Evolutionary conservation across 2,797 vertebrate species (phyloP).

Genomic region (Epinephelus awoara): DNA sequence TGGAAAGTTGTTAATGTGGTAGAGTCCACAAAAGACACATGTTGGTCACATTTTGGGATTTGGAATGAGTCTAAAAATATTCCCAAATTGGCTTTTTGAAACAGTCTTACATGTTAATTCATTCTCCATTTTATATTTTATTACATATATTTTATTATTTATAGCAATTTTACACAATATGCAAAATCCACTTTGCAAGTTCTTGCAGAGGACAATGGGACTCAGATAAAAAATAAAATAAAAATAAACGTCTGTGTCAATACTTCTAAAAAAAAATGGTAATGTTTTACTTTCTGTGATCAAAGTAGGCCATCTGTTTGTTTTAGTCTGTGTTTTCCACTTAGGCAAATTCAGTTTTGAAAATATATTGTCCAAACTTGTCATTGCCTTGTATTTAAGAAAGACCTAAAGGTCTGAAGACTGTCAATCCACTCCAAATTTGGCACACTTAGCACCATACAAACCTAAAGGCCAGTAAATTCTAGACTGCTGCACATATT

Average conservation of each 20-base stretch:
- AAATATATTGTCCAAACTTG: neutral
- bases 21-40: neutral
- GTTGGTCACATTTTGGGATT: neutral
- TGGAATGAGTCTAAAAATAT: no score
- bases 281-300: neutral
- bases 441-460: neutral
- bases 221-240: no score
- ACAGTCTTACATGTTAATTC: no score
- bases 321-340: neutral
- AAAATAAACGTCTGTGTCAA: neutral
- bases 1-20: neutral
- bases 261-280: neutral
- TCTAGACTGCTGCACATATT: neutral
- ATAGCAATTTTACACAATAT: conserved; percentile 6
- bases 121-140: no score
- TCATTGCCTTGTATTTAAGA: neutral
- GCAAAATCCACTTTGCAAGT: neutral
- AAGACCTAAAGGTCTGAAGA: neutral
- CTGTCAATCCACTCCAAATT: neutral
- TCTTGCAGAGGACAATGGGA: neutral
- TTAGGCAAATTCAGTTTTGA: neutral
- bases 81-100: no score
- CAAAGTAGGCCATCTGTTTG: neutral
- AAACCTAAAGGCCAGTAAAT: neutral
- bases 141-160: neutral